phyloP scores from a whole-genome alignment of 1,140 invertebrate species.

The Drosophila bocqueti region DNA sequence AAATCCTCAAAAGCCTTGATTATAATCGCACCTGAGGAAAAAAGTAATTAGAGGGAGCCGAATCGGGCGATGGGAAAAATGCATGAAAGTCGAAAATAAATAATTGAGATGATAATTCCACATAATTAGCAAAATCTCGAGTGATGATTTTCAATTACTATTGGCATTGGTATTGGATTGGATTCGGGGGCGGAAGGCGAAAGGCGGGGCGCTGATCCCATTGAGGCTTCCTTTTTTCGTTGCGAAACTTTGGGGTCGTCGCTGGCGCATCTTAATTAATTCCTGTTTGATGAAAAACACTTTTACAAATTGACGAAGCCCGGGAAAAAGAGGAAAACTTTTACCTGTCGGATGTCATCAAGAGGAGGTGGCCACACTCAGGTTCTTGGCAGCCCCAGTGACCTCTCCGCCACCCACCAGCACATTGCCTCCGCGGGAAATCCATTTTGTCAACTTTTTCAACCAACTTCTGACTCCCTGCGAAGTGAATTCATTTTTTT shows the following conservation, averaged over 20 bases:
- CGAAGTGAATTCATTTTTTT: slow-evolving; percentile 63
- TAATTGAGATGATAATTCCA: slow-evolving; percentile 84
- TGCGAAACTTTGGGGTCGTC: slow-evolving; percentile 53
- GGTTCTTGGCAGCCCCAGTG: slow-evolving; percentile 53
- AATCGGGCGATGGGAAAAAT: slow-evolving; percentile 47
- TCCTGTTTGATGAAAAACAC: slow-evolving; percentile 82
- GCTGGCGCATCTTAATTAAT: slow-evolving; percentile 76
- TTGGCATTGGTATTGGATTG: slow-evolving; percentile 43
- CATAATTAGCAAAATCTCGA: slow-evolving; percentile 82
- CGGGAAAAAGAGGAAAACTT: slow-evolving; percentile 60
- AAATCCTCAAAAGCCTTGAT: slow-evolving; percentile 79
- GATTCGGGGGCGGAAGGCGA: not conserved
- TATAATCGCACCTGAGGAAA: slow-evolving; percentile 79
- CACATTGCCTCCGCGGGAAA: slow-evolving; percentile 33
- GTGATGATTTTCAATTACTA: slow-evolving; percentile 84
- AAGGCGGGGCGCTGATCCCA: slow-evolving; percentile 18
- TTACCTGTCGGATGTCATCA: slow-evolving; percentile 65
- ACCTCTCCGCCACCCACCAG: slow-evolving; percentile 10
- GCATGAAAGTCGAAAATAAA: slow-evolving; percentile 80
- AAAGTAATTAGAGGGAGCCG: slow-evolving; percentile 66
- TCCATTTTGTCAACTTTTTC: slow-evolving; percentile 82
- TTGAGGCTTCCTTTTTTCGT: slow-evolving; percentile 30
- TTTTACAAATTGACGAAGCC: slow-evolving; percentile 80
- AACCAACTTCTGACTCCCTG: slow-evolving; percentile 38
- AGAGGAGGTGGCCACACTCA: slow-evolving; percentile 9